Conservation (phyloP, 2,113 vertebrate species). For the Lepidothrix coronata region DNA sequence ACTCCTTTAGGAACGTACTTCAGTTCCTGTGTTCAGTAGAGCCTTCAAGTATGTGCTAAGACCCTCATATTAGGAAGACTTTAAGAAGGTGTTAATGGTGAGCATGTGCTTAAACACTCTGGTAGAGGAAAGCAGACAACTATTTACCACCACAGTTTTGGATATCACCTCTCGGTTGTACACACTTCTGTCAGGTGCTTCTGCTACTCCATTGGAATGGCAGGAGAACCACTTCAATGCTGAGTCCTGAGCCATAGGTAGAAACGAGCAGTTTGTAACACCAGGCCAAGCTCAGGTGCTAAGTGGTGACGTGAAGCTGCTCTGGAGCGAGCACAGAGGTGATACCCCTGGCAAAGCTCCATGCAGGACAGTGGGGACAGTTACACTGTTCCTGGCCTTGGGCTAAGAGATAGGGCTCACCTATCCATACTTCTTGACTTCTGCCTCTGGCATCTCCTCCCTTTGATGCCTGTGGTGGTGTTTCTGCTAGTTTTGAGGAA, state of each 20-base stretch:
- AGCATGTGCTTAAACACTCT: neutral
- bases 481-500: neutral
- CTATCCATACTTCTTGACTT: neutral
- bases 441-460: neutral
- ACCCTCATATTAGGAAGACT: neutral
- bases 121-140: neutral
- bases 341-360: neutral
- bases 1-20: fast-evolving
- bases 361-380: neutral
- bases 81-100: neutral
- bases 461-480: neutral
- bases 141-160: neutral
- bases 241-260: neutral
- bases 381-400: neutral
- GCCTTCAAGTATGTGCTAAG: neutral
- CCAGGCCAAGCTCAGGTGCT: neutral
- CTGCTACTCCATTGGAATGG: neutral
- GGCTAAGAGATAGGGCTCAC: neutral
- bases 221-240: neutral
- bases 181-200: neutral
- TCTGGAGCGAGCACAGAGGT: neutral
- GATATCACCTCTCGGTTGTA: neutral
- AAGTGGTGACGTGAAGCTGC: neutral
- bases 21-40: neutral
- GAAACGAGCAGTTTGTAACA: neutral